Base-by-base conservation (phyloP, 2,888 invertebrate genomes). In the Stratiomys singularior region DNA sequence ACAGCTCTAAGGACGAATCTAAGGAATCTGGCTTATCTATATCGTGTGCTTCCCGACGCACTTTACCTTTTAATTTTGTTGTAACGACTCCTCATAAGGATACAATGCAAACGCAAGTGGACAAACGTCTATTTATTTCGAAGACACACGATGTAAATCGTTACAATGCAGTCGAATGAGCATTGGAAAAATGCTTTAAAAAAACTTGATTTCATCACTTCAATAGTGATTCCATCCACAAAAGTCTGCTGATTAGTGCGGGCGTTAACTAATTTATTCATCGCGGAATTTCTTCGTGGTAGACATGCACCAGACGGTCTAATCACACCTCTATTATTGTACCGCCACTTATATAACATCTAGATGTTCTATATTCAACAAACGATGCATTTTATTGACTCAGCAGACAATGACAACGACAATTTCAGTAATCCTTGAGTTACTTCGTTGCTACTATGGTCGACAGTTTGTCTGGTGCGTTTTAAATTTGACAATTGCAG, bases 401-500 rank as follows among this genome's bases (percentile, higher is more conserved):
- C 25, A 15, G 23, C 27, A 47, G 52, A 25, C 27, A 47, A 47
- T 18, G 25, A 47, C 64, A 5, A 23, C 64, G 7, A 30, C 15
- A n/a, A 28, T 27, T 28, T 11, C 64, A 64, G 28, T 64, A 23
- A 25, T 52, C 18, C 18, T 18, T 18, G 52, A 0, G 0, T 52
- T 52, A 52, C 15, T 52, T 52, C 18, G 1, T 15, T 23, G n/a
- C 64, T 13, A 1, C 28, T 0, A 52, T 15, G n/a, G 71, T 1
- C 71, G 71, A 9, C 71, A 27, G 15, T 25, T 13, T 71, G 71
- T 71, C 71, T 71, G 47, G 71, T 23, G 11, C 21, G 25, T 52
- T 71, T 71, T 27, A 71, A 71, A 71, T 71, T 71, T 25, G 52
- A 46, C 71, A 71, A 71, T 71, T 71, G 71, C 71, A 71, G 71